Percentiles rank a stretch among this genome's conserved stretches.
Conservation (phyloP, 2,888 invertebrate species). For the Sarcophaga variegata region DNA sequence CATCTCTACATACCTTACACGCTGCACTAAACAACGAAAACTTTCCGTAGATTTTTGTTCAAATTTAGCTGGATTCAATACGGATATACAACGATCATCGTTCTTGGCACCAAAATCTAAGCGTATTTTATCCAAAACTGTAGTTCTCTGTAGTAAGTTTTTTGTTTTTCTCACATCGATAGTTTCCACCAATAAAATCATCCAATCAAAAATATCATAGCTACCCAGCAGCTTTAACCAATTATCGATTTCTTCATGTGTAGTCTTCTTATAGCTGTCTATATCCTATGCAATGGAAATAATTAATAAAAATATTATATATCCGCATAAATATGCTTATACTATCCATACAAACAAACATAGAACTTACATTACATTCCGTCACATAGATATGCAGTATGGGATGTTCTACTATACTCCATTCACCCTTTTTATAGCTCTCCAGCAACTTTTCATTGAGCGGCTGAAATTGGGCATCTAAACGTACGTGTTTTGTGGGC, state of each 20-base stretch:
- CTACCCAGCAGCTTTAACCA: slow-evolving; percentile 92
- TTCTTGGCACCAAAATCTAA: slow-evolving; percentile 96
- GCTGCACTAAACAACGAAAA: slow-evolving; percentile 92
- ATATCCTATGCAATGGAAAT: slow-evolving; percentile 86
- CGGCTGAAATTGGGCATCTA: slow-evolving; percentile 91
- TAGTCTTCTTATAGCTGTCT: slow-evolving; percentile 92
- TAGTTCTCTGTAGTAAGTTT: slow-evolving; percentile 94
- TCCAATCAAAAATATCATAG: slow-evolving; percentile 93
- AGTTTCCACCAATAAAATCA: slow-evolving; percentile 95
- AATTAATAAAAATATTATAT: too few species aligned
- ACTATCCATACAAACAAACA: background rate
- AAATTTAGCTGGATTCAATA: slow-evolving; percentile 94
- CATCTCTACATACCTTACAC: slow-evolving; percentile 85
- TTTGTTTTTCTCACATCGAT: slow-evolving; percentile 95
- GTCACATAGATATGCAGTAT: slow-evolving; percentile 97
- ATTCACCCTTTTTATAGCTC: slow-evolving; percentile 86
- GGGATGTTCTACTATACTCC: slow-evolving; percentile 92
- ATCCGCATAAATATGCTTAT: background rate
- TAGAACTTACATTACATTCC: slow-evolving; percentile 90
- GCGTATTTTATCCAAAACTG: slow-evolving; percentile 96
- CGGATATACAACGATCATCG: slow-evolving; percentile 92
- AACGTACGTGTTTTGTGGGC: slow-evolving; percentile 90
- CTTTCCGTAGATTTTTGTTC: slow-evolving; percentile 95
- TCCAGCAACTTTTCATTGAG: slow-evolving; percentile 88
- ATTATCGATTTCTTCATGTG: slow-evolving; percentile 93